phyloP scores from a whole-genome alignment of 2,888 invertebrate genomes.

The Pristionchus fissidentatus region DNA sequence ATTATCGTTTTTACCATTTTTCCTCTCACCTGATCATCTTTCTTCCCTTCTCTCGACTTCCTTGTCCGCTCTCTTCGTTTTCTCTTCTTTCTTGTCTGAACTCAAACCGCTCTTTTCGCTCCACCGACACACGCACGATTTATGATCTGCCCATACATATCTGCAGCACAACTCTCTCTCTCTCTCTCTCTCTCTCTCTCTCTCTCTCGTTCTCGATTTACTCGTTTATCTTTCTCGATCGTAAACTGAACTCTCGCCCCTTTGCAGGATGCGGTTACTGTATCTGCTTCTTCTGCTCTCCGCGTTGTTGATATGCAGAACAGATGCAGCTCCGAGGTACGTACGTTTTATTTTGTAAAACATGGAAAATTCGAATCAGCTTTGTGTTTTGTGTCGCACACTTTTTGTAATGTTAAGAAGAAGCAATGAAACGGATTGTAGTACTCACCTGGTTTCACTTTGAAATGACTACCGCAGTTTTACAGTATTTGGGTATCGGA shows the following conservation, averaged over 20 bases:
- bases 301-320: not conserved
- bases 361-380: too few relatives aligned
- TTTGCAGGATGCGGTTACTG: slow-evolving; percentile 39
- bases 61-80: not conserved
- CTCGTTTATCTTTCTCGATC: slow-evolving; percentile 30
- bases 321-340: slow-evolving; percentile 20
- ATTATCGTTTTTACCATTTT: too few relatives aligned
- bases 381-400: too few relatives aligned
- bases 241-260: slow-evolving; percentile 14
- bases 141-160: slow-evolving; percentile 23
- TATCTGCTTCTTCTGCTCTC: not conserved
- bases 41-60: not conserved
- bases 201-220: slow-evolving; percentile 17
- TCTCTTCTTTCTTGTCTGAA: not conserved
- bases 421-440: too few relatives aligned
- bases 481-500: too few relatives aligned
- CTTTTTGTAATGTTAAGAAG: too few relatives aligned
- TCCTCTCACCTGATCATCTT: too few relatives aligned
- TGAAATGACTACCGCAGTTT: too few relatives aligned
- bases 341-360: too few relatives aligned
- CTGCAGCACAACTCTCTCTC: not conserved
- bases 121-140: not conserved
- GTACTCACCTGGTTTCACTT: too few relatives aligned
- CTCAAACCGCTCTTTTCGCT: not conserved
- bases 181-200: slow-evolving; percentile 1